Conservation (phyloP, 2,797 vertebrate genomes). For the Crenichthys baileyi region DNA sequence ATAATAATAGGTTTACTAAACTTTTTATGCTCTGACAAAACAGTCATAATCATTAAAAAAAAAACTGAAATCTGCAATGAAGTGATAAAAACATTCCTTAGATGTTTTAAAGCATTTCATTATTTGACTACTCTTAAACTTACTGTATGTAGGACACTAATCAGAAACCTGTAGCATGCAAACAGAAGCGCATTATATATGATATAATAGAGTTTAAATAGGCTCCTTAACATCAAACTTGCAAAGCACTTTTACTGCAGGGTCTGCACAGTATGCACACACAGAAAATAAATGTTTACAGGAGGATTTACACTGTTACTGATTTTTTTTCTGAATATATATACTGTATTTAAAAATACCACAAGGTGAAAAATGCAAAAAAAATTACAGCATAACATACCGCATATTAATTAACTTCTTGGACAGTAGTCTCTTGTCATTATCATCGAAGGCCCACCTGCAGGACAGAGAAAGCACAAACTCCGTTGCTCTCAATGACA, state of each 20-base stretch:
- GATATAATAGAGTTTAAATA: not conserved
- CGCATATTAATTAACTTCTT: not conserved
- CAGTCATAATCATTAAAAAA: slow-evolving; percentile 27
- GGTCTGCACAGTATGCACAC: slow-evolving; percentile 13
- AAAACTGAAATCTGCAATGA: slow-evolving; percentile 18
- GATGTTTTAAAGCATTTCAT: not conserved
- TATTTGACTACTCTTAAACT: not conserved
- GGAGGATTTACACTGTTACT: not conserved
- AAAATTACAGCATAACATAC: not conserved
- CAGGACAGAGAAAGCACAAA: slow-evolving; percentile 66
- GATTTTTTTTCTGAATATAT: not conserved
- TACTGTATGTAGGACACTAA: slow-evolving; percentile 12
- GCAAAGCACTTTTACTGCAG: slow-evolving; percentile 4
- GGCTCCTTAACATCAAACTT: not conserved
- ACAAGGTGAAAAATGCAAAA: not conserved
- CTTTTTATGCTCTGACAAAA: slow-evolving; percentile 27
- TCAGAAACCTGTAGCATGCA: not conserved
- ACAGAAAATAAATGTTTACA: not conserved
- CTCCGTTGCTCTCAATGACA: slow-evolving; percentile 68
- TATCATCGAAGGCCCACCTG: slow-evolving; percentile 71
- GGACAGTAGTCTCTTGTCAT: slow-evolving; percentile 41
- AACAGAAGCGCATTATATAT: not conserved
- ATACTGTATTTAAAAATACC: not conserved
- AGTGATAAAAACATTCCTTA: slow-evolving; percentile 1
- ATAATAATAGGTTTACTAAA: slow-evolving; percentile 1